Conservation (phyloP, 2,888 invertebrate species). For the Cheilosia impressa region DNA sequence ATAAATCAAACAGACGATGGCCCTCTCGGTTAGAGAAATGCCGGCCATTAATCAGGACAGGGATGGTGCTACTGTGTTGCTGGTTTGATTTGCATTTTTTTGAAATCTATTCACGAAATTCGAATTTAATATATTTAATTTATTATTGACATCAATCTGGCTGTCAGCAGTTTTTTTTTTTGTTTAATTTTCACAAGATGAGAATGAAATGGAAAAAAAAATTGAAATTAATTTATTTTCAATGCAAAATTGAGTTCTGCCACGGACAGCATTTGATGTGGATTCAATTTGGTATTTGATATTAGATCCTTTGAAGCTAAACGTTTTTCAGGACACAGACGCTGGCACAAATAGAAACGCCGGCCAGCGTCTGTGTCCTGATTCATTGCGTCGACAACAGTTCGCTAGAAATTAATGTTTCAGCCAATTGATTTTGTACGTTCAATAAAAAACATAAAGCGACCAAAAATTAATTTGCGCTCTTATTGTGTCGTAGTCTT, state of each 20-base stretch:
- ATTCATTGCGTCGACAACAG: neutral
- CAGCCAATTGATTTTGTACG: no score
- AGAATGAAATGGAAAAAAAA: neutral
- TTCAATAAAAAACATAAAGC: no score
- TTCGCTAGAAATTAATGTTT: no score
- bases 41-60: constrained; percentile 45
- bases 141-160: constrained; percentile 48
- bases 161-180: constrained; percentile 28
- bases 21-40: constrained; percentile 38
- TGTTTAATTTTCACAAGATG: constrained; percentile 3
- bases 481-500: no score
- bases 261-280: constrained; percentile 4
- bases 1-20: constrained; percentile 37
- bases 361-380: no score
- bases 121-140: constrained; percentile 33
- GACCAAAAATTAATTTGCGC: no score
- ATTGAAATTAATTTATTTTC: constrained; percentile 1
- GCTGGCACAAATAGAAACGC: no score
- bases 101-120: constrained; percentile 22
- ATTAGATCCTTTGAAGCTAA: neutral
- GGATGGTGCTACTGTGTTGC: neutral
- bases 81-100: constrained; percentile 2
- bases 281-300: neutral
- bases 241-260: neutral
- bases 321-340: no score